Percentiles rank a stretch among this genome's conserved stretches.
Evolutionary conservation across 23 tunicate genomes (phyloP).

Genomic region (Diplosoma virens): DNA sequence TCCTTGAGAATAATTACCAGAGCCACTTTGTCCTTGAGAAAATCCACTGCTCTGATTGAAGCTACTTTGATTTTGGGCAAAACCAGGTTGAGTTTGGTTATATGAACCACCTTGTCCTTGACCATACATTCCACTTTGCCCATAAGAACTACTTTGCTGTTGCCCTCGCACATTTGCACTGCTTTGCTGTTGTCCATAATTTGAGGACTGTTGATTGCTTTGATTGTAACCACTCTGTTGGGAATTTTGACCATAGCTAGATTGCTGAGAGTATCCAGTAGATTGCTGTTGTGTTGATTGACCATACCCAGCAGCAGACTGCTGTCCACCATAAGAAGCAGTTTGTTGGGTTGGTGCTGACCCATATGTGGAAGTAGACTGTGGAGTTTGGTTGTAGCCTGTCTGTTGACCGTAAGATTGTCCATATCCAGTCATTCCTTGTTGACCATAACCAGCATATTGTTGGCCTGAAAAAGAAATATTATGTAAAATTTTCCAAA

Average conservation of each 20-base stretch:
- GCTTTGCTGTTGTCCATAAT: slow-evolving; percentile 20
- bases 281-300: background rate
- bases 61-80: background rate
- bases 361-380: background rate
- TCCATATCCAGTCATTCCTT: background rate
- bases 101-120: background rate
- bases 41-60: background rate
- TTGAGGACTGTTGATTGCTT: background rate
- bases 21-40: background rate
- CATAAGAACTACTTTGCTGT: slow-evolving; percentile 1
- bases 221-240: slow-evolving; percentile 10
- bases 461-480: background rate
- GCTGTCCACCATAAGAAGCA: background rate
- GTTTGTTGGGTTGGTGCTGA: background rate
- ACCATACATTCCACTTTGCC: background rate
- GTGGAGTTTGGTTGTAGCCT: background rate
- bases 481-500: background rate
- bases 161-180: background rate
- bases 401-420: slow-evolving; percentile 1
- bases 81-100: background rate
- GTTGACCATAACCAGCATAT: slow-evolving; percentile 1
- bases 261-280: background rate
- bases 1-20: background rate
- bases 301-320: background rate
- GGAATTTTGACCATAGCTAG: background rate